Percentiles rank a stretch among this genome's conserved stretches.
phyloP scores from a whole-genome alignment of 2,113 vertebrate genomes.

The Callaeas wilsoni region DNA sequence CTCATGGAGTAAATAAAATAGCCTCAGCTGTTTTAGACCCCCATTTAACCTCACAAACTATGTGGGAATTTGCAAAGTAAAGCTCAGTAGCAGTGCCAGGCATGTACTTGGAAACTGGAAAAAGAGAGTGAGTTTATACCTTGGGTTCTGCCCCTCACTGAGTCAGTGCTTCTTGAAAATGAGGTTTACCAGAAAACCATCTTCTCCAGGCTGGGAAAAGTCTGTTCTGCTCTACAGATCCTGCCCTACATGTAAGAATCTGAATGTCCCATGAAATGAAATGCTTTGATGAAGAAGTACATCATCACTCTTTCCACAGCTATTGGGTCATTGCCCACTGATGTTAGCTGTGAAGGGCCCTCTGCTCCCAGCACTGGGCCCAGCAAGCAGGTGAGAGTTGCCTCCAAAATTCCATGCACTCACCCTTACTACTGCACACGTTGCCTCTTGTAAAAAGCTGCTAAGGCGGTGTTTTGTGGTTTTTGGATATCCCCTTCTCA shows the following conservation, averaged over 20 bases:
- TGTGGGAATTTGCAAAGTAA: not conserved
- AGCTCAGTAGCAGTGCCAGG: not conserved
- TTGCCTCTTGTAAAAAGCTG: not conserved
- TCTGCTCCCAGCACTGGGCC: not conserved
- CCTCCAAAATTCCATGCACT: not conserved
- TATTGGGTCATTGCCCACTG: not conserved
- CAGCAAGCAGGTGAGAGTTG: not conserved
- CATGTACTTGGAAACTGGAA: not conserved
- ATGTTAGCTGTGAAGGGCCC: rapidly evolving
- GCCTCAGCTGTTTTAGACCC: not conserved
- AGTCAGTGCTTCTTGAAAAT: not conserved
- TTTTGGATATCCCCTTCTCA: not conserved
- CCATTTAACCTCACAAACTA: not conserved
- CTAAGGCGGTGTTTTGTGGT: rapidly evolving
- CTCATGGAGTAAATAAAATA: not conserved
- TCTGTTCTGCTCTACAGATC: not conserved
- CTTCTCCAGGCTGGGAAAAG: not conserved
- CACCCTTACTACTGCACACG: not conserved
- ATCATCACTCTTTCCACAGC: not conserved
- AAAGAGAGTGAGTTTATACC: not conserved
- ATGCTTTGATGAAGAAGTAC: not conserved
- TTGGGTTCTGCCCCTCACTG: not conserved
- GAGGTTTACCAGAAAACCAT: not conserved
- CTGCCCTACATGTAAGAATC: not conserved
- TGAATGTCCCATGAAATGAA: not conserved